Evolutionary conservation across 1,140 invertebrate species (phyloP).

Genomic region (Trichonephila clavata): DNA sequence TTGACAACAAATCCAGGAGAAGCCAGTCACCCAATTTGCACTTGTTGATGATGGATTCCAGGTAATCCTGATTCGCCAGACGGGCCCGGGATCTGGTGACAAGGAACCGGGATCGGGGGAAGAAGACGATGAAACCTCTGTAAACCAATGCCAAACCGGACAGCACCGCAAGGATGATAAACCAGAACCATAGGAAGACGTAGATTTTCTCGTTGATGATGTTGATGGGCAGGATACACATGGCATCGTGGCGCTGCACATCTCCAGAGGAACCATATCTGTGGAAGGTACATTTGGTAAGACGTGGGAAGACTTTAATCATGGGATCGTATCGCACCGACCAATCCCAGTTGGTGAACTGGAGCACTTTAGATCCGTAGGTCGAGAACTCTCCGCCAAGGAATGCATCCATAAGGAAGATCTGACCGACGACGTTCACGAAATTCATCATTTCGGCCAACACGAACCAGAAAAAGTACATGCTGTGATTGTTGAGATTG

Average conservation of each 20-base stretch:
- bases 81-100: slow-evolving; percentile 78
- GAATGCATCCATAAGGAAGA: slow-evolving; percentile 91
- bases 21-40: slow-evolving; percentile 91
- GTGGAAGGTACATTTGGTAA: slow-evolving; percentile 94
- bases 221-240: slow-evolving; percentile 88
- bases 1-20: slow-evolving; percentile 89
- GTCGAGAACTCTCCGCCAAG: slow-evolving; percentile 92
- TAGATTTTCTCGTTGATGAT: slow-evolving; percentile 91
- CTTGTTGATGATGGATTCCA: slow-evolving; percentile 75
- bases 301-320: slow-evolving; percentile 90
- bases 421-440: slow-evolving; percentile 86
- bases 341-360: slow-evolving; percentile 91
- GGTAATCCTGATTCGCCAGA: slow-evolving; percentile 76
- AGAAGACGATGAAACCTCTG: slow-evolving; percentile 88
- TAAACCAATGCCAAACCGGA: slow-evolving; percentile 88
- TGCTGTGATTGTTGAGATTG: slow-evolving; percentile 92
- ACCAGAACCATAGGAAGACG: slow-evolving; percentile 86
- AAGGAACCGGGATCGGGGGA: slow-evolving; percentile 78
- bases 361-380: slow-evolving; percentile 91
- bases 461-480: slow-evolving; percentile 89
- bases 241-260: slow-evolving; percentile 82
- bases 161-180: slow-evolving; percentile 82
- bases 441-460: slow-evolving; percentile 87
- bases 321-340: slow-evolving; percentile 82
- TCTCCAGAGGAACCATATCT: slow-evolving; percentile 92